A percentile compares a stretch with the other conserved stretches of the same genome.
Evolutionary conservation across 1,140 invertebrate species (phyloP).

Genomic region (Carposina sasakii): DNA sequence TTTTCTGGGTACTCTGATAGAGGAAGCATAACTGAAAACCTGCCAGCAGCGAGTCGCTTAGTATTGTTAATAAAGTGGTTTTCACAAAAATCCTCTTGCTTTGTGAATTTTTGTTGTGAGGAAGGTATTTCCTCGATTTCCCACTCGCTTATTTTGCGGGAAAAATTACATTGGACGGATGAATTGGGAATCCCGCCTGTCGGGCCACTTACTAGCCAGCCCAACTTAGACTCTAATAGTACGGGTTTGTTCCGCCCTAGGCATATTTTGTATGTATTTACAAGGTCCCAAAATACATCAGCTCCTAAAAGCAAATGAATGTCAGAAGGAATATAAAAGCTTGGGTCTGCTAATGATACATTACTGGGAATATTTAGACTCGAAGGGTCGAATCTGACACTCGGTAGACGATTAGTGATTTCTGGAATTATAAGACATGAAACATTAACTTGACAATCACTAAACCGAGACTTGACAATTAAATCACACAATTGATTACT

Average conservation of each 20-base stretch:
- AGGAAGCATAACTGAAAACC: slow-evolving; percentile 44
- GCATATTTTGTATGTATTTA: background rate
- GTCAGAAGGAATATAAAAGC: background rate
- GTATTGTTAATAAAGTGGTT: slow-evolving; percentile 30
- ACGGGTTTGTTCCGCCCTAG: background rate
- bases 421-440: background rate
- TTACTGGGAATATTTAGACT: background rate
- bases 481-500: slow-evolving; percentile 7
- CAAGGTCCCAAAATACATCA: background rate
- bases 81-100: slow-evolving; percentile 31
- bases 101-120: slow-evolving; percentile 11
- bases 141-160: slow-evolving; percentile 17
- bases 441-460: slow-evolving; percentile 4
- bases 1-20: slow-evolving; percentile 23
- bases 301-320: background rate
- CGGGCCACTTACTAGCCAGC: background rate
- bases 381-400: background rate
- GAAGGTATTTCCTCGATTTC: slow-evolving; percentile 17
- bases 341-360: background rate
- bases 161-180: slow-evolving; percentile 8
- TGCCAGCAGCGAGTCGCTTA: slow-evolving; percentile 19
- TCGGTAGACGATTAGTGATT: background rate
- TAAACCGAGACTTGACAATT: slow-evolving; percentile 9
- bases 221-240: background rate
- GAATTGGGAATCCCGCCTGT: background rate